Base-by-base conservation (phyloP, 30 jellyfish, hydroid and myxozoan species). In the Catostylus mosaicus region DNA sequence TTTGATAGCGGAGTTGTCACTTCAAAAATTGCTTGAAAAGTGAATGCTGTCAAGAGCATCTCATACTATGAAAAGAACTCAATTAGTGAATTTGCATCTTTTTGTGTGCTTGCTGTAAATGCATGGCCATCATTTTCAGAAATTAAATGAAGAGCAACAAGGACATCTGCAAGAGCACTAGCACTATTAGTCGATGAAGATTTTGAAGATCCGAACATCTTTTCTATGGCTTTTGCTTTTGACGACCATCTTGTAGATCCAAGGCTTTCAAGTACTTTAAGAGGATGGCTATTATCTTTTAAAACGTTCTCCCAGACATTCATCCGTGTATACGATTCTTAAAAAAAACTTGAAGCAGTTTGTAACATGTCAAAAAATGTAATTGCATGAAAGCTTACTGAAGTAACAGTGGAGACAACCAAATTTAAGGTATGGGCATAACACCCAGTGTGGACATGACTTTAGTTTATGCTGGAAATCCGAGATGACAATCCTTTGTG, bases 361-460 rank as follows among this genome's bases (percentile, higher is more conserved):
- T 65, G 63, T 65, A 65, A 6, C 82, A 30, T 70, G 33, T 70
- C 82, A n/a, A 70, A 70, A 36, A 23, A 29, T 5, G 23, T 8
- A 65, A 6, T 29, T 31, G 71, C 82, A 3, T 70, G 71, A 70
- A 70, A 7, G 35, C 34, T 70, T 12, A 70, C 82, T 33, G 72
- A 30, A 5, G 82, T 70, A 31, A 70, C 67, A 45, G 71, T 14
- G 26, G 64, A 65, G 43, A 12, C 78, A 30, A 12, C 78, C 78
- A 12, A 31, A 65, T 8, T 65, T 65, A 65, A 36, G 67, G 82
- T 70, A 38, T 70, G 82, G 82, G 71, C 74, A 70, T 70, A 70
- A 75, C 82, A 70, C 71, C 82, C 30, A 70, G 82, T 38, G 82
- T 70, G 82, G 23, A 70, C 82, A 70, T 70, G 67, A 37, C 82